Base-by-base conservation (phyloP, 2,797 vertebrate genomes). In the Phrynocephalus guinanensis region DNA sequence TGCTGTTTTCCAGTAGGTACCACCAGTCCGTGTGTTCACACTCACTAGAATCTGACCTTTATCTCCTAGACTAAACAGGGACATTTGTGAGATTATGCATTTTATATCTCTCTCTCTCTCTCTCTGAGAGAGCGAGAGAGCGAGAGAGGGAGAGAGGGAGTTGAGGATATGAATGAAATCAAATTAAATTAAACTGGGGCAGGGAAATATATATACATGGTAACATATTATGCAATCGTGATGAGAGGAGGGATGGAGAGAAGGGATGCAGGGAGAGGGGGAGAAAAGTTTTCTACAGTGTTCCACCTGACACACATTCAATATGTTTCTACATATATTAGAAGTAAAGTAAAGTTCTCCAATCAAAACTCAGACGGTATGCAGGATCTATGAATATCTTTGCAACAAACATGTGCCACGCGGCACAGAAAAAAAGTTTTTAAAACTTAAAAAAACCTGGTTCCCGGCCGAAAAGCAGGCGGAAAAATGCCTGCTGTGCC, bases 341-440 rank as follows among this genome's bases (percentile, higher is more conserved):
- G n/a, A 26, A 15, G 11, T 28, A 56, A 56, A 76, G 13, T 15
- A 56, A 56, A 76, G 13, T 15, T 78, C 26, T 28, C 15, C 7
- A 77, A 48, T 30, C 52, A 52, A 10, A 50, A 50, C 48, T 48
- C 6, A 5, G 15, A 60, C 3, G 18, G 0, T 30, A n/a, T 30
- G 16, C 48, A 78, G 3, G 48, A n/a, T 13, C 26, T 52, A 56
- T 78, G 9, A 79, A 56, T 24, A 30, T n/a, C 52, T 56, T 60
- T 30, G n/a, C 16, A 79, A 28, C 77, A 79, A 79, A 56, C 77
- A 79, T 60, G n/a, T n/a, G n/a, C n/a, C n/a, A n/a, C n/a, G n/a
- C n/a, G n/a, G n/a, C n/a, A n/a, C n/a, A n/a, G n/a, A n/a, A n/a
- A n/a, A n/a, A n/a, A n/a, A n/a, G n/a, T n/a, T n/a, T n/a, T n/a